phyloP scores from a whole-genome alignment of 2,888 invertebrate species.

The Stenoptilia bipunctidactyla region DNA sequence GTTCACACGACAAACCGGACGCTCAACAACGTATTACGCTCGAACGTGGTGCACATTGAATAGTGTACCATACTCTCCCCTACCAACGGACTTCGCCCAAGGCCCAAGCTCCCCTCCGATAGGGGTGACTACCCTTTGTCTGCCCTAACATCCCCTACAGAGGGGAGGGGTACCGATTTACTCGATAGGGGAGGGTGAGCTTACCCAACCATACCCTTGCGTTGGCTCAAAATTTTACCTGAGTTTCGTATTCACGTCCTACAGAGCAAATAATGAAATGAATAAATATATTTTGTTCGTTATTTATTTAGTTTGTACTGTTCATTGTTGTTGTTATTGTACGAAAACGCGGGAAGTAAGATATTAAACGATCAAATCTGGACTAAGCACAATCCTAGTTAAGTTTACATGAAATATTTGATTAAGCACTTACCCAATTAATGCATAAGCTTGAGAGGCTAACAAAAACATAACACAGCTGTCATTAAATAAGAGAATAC shows the following conservation, averaged over 20 bases:
- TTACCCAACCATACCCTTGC: constrained; percentile 44
- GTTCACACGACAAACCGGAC: constrained; percentile 1
- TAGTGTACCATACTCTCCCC: constrained; percentile 42
- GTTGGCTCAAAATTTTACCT: constrained; percentile 50
- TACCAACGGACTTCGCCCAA: constrained; percentile 50
- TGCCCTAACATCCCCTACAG: constrained; percentile 56
- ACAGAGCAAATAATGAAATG: constrained; percentile 41
- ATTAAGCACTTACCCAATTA: too few relatives aligned
- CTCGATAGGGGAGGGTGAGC: constrained; percentile 47
- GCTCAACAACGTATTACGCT: constrained; percentile 36
- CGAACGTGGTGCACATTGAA: constrained; percentile 46
- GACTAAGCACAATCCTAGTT: too few relatives aligned
- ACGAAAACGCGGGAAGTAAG: too few relatives aligned
- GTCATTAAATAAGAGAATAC: too few relatives aligned
- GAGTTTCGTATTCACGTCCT: constrained; percentile 15
- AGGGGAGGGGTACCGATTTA: constrained; percentile 65
- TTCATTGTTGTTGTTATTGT: too few relatives aligned
- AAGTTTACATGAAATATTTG: too few relatives aligned
- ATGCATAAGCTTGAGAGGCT: too few relatives aligned
- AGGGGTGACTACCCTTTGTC: constrained; percentile 67
- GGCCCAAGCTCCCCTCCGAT: constrained; percentile 57
- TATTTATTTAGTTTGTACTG: too few relatives aligned
- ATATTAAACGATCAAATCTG: too few relatives aligned
- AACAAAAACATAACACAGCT: too few relatives aligned
- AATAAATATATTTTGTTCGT: too few relatives aligned